Base-by-base conservation (phyloP, 2,888 invertebrate species). In the Phoenoteleia sp. region DNA sequence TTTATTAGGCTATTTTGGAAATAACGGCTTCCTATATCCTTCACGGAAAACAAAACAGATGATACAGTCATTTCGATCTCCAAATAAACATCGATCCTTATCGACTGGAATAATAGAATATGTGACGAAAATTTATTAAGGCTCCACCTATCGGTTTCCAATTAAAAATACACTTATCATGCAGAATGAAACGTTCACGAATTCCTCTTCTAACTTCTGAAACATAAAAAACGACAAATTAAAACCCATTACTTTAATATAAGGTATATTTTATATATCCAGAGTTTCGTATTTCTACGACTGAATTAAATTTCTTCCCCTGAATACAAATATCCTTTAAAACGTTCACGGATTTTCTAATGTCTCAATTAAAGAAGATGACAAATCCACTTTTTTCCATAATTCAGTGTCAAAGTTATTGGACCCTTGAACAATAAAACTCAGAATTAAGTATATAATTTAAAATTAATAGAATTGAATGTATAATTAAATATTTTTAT, bases 301-400 rank as follows among this genome's bases (percentile, higher is more conserved):
- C 21, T 47, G 69, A 71, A 75, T 81, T 69, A 71, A 75, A 75
- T 71, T 60, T 21, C 49, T 76, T 64, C 17, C 69, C 11, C 42
- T 52, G 75, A 81, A 75, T 81, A 75, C 67, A 62, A 81, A 81
- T 75, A 56, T 81, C 52, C 47, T 39, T 67, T 66, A 60, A 80
- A 58, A 47, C 29, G 39, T 58, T 49, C 13, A 36, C 27, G 29
- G 66, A 58, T 67, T 81, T 81, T 64, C 75, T 67, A 75, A 81
- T 42, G 67, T 60, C 81, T 81, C 69, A 81, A 76, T 81, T 76
- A 71, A 64, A 69, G 45, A 62, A 54, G 52, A 67, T 21, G 75
- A 62, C 62, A 47, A 45, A 64, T 71, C 45, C 17, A 54, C 42
- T 42, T 58, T 27, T 75, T 81, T 47, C 25, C 66, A 66, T 66